A percentile compares a stretch with the other conserved stretches of the same genome.
These are phyloP conservation scores for Pseudopleuronectes americanus DNA, from an alignment of 2,797 vertebrate genomes.

Conservation along the genomic window DNA sequence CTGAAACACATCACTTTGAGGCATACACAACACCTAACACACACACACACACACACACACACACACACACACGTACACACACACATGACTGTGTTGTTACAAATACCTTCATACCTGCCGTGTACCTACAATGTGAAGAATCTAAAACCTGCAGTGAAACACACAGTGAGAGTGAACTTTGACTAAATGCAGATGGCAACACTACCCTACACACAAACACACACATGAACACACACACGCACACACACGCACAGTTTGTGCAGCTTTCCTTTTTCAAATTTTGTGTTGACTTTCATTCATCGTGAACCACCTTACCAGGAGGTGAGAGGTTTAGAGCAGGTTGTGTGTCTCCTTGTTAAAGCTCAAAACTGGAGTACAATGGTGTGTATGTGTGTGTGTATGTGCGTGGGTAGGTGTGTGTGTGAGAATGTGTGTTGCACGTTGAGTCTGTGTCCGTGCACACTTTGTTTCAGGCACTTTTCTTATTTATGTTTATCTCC, in stretches of 20 bases:
- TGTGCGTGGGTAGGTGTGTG: no score
- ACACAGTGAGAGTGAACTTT: neutral
- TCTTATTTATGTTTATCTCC: slow-evolving; percentile 35
- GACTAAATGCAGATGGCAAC: no score
- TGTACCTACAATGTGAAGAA: slow-evolving; percentile 14
- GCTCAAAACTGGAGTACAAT: no score
- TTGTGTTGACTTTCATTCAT: no score
- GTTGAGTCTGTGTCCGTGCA: neutral
- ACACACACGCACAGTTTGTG: neutral
- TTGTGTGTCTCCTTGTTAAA: no score
- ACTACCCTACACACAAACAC: no score
- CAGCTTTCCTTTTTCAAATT: no score
- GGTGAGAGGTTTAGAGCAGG: no score
- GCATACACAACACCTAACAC: slow-evolving; percentile 26
- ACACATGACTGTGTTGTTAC: no score
- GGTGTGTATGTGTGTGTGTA: no score
- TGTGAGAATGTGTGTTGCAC: no score
- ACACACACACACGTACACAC: neutral
- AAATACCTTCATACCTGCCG: neutral
- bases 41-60: neutral
- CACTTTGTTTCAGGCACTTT: slow-evolving; percentile 13
- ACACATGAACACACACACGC: neutral
- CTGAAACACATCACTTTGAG: slow-evolving; percentile 56
- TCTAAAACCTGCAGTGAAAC: neutral
- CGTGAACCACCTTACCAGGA: no score